Percentiles rank a stretch among this genome's conserved stretches.
phyloP scores from a whole-genome alignment of 1,140 invertebrate genomes.

The Anadara kagoshimensis region DNA sequence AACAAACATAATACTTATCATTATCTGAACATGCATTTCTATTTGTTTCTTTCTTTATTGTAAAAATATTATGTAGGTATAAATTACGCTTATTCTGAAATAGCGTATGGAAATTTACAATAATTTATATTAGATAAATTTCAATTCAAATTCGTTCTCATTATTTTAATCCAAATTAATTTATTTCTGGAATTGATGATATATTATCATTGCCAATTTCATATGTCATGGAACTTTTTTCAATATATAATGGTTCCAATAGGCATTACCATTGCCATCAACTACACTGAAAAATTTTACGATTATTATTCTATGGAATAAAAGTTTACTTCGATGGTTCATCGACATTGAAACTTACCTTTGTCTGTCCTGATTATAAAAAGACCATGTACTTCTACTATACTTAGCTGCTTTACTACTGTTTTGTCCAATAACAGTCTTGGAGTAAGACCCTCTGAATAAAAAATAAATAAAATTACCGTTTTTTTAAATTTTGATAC shows the following conservation, averaged over 20 bases:
- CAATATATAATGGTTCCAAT: not conserved
- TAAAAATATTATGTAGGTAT: not conserved
- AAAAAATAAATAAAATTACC: conserved; percentile 8
- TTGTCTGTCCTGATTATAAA: conserved; percentile 81
- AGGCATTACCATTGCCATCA: not conserved
- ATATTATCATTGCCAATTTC: too few relatives aligned
- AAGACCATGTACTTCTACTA: conserved; percentile 84
- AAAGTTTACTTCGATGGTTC: not conserved
- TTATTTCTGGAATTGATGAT: too few relatives aligned
- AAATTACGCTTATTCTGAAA: too few relatives aligned
- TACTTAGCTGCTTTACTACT: conserved; percentile 82
- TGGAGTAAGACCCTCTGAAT: conserved; percentile 79
- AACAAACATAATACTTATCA: not conserved
- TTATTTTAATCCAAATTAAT: too few relatives aligned
- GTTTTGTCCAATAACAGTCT: conserved; percentile 83
- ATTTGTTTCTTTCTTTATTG: not conserved
- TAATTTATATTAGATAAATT: too few relatives aligned
- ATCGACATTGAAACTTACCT: conserved; percentile 70
- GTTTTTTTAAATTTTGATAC: not conserved
- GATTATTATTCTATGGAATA: not conserved
- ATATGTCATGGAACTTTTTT: not conserved
- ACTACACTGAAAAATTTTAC: not conserved
- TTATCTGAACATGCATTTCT: not conserved
- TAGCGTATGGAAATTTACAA: too few relatives aligned
- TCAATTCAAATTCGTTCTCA: too few relatives aligned